Percentiles rank a stretch among this genome's conserved stretches.
These are phyloP conservation scores for Drosophila tsacasi DNA, from an alignment of 1,140 invertebrate genomes.

Conservation along the genomic window DNA sequence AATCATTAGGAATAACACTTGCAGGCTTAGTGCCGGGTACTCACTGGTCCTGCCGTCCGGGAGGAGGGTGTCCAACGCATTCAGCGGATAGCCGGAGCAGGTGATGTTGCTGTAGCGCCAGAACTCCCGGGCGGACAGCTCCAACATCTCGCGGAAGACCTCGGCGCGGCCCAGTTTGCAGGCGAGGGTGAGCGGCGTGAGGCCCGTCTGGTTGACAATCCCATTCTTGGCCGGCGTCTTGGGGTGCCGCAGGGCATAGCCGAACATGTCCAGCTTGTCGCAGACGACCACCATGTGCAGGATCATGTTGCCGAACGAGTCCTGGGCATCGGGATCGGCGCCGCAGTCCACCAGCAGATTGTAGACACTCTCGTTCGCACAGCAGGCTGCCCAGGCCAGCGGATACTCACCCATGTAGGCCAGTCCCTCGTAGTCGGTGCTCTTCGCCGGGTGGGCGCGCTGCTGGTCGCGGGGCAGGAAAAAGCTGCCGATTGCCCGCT, in stretches of 20 bases:
- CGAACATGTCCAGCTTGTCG: slow-evolving; percentile 99
- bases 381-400: slow-evolving; percentile 98
- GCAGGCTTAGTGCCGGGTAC: slow-evolving; percentile 59
- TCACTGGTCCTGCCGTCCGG: slow-evolving; percentile 97
- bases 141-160: slow-evolving; percentile 99
- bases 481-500: slow-evolving; percentile 96
- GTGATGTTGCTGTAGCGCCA: slow-evolving; percentile 99
- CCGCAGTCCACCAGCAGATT: slow-evolving; percentile 96
- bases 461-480: slow-evolving; percentile 97
- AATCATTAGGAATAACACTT: background rate
- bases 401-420: slow-evolving; percentile 98
- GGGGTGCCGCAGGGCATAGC: slow-evolving; percentile 97
- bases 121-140: slow-evolving; percentile 97
- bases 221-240: slow-evolving; percentile 96
- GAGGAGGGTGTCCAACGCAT: slow-evolving; percentile 97
- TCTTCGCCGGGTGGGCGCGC: slow-evolving; percentile 88
- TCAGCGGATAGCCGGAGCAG: slow-evolving; percentile 98
- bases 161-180: slow-evolving; percentile 97
- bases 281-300: slow-evolving; percentile 99
- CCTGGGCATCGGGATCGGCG: slow-evolving; percentile 96
- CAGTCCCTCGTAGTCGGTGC: slow-evolving; percentile 97
- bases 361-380: slow-evolving; percentile 98
- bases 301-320: slow-evolving; percentile 97
- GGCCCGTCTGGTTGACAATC: slow-evolving; percentile 93
- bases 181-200: slow-evolving; percentile 97